Base-by-base conservation (phyloP, 2,113 vertebrate species). In the Pituophis catenifer region DNA sequence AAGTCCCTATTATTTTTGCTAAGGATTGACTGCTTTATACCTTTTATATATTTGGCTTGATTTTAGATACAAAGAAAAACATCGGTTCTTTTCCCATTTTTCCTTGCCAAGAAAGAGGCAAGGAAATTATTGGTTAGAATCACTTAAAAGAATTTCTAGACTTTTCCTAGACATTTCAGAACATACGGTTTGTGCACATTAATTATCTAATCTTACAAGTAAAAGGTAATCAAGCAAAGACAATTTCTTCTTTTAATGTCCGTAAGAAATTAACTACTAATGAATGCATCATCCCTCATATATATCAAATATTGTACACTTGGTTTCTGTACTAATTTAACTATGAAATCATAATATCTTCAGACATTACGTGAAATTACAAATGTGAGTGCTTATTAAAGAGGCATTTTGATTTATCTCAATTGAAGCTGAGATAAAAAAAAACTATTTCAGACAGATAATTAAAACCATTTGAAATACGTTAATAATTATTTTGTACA, bases 291-390 rank as follows among this genome's bases (percentile, higher is more conserved):
- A 95, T 88, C n/a, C 85, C 94, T 86, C 8, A 94, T 93, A 1
- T 94, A 44, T 94, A 81, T 21, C 7, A 81, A 81, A 29, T 91
- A 91, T 96, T 44, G 62, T 33, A 89, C 8, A n/a, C 3, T 26
- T 91, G 19, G 91, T 95, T 95, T 95, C 90, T 8, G 8, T 95
- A 90, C 94, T 92, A 93, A 55, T 92, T 85, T 90, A 55, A n/a
- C 92, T 95, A 87, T 81, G 24, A 92, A 38, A 48, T 88, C 33
- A 93, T 93, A 86, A 75, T 0, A 92, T 48, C 91, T 58, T 91
- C 33, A 93, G 65, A 48, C 91, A 12, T 93, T 91, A n/a, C n/a
- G 24, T 70, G 93, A 59, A 11, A 3, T 91, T 33, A 94, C 21
- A 44, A 29, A 26, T 89, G 23, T 90, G 58, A 89, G 29, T 23